Conservation (phyloP, 2,113 vertebrate species). For the Mustelus asterias region DNA sequence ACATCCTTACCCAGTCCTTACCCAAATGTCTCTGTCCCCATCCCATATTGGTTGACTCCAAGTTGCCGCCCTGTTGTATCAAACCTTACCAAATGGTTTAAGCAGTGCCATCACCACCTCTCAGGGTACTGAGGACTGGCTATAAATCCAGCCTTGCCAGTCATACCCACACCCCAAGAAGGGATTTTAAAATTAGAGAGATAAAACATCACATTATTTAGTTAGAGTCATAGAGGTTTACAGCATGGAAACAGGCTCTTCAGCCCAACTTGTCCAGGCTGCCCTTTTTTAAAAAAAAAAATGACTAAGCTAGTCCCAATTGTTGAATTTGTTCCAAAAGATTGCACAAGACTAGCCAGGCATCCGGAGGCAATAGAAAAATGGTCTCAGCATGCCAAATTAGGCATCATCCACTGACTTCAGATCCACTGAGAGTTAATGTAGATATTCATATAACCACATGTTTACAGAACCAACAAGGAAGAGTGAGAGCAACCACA, state of each 20-base stretch:
- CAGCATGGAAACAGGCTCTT: too few species aligned
- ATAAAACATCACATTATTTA: background rate
- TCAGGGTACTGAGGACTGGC: background rate
- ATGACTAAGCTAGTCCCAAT: too few species aligned
- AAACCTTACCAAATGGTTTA: background rate
- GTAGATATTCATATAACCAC: background rate
- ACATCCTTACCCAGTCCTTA: background rate
- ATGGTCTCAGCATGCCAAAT: background rate
- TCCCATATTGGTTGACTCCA: background rate
- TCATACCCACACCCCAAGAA: background rate
- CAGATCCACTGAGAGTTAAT: background rate
- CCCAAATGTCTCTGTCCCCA: background rate
- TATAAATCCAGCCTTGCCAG: background rate
- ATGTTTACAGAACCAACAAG: background rate
- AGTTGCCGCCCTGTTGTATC: background rate
- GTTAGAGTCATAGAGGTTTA: too few species aligned
- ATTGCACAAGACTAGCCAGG: background rate
- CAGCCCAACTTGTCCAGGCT: too few species aligned
- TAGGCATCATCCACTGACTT: background rate
- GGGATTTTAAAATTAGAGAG: background rate
- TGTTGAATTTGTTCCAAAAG: background rate
- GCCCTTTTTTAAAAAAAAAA: too few species aligned
- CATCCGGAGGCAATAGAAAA: background rate
- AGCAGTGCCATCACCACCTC: background rate
- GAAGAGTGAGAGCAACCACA: background rate